A percentile compares a stretch with the other conserved stretches of the same genome.
These are phyloP conservation scores for Pyrgilauda ruficollis DNA, from an alignment of 2,113 vertebrate genomes.

Conservation along the genomic window DNA sequence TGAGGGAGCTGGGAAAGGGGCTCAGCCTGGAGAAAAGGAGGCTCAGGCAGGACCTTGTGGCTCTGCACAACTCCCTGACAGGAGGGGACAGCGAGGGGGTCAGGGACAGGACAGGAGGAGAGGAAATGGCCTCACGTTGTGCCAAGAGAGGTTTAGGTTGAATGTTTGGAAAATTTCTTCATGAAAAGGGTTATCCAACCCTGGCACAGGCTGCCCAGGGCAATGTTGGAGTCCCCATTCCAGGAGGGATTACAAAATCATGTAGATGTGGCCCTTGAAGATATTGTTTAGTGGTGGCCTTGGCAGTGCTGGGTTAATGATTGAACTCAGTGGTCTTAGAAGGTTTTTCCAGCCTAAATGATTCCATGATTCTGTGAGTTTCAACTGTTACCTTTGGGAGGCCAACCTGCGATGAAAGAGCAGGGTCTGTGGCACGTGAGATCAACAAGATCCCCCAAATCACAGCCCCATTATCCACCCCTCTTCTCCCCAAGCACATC, in stretches of 20 bases:
- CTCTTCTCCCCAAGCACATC: neutral
- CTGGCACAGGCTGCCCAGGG: neutral
- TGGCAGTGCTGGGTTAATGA: neutral
- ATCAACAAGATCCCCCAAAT: neutral
- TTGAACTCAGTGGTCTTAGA: neutral
- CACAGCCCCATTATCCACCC: neutral
- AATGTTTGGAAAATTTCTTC: neutral
- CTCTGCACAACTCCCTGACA: neutral
- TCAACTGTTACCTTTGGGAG: neutral
- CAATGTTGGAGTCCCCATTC: neutral
- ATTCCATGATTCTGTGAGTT: neutral
- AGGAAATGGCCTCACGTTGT: neutral
- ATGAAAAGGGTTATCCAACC: neutral
- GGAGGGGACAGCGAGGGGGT: no score
- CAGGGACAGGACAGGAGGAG: neutral
- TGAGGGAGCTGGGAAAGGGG: neutral
- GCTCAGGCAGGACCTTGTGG: rapidly evolving
- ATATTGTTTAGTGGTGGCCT: neutral
- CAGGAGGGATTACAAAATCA: neutral
- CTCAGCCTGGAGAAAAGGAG: neutral
- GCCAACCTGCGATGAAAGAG: neutral
- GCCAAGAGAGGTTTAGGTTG: neutral
- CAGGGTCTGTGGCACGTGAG: neutral
- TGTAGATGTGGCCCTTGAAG: neutral
- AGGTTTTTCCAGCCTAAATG: neutral